Conservation (phyloP, 92 coral and sea anemone species). For the Phymanthus crucifer region DNA sequence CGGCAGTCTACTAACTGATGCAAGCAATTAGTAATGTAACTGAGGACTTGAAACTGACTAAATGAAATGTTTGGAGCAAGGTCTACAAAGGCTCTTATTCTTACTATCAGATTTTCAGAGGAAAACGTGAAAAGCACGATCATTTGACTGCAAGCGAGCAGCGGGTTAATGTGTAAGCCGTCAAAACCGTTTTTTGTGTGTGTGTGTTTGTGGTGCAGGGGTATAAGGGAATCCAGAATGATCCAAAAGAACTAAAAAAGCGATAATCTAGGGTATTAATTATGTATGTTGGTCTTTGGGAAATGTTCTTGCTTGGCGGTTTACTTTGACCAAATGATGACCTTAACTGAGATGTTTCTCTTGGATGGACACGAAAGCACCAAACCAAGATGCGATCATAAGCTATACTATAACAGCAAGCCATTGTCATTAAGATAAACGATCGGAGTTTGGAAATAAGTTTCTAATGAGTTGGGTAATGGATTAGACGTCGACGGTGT, state of each 20-base stretch:
- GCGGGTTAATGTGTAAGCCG: no score
- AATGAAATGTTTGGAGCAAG: no score
- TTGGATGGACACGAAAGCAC: neutral
- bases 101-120: no score
- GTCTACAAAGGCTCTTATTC: no score
- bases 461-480: neutral
- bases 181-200: no score
- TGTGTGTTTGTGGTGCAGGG: no score
- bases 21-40: no score
- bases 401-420: neutral
- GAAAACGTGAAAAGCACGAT: no score
- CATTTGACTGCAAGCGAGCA: no score
- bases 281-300: neutral
- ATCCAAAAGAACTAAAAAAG: neutral
- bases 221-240: no score
- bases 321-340: neutral
- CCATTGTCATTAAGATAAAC: neutral
- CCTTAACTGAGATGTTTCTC: neutral
- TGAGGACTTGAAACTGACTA: no score
- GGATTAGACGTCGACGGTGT: neutral
- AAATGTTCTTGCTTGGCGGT: neutral
- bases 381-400: neutral
- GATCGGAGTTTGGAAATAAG: neutral
- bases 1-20: no score
- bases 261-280: neutral